Conservation (phyloP, 2,888 invertebrate genomes). For the Tachina grossa region DNA sequence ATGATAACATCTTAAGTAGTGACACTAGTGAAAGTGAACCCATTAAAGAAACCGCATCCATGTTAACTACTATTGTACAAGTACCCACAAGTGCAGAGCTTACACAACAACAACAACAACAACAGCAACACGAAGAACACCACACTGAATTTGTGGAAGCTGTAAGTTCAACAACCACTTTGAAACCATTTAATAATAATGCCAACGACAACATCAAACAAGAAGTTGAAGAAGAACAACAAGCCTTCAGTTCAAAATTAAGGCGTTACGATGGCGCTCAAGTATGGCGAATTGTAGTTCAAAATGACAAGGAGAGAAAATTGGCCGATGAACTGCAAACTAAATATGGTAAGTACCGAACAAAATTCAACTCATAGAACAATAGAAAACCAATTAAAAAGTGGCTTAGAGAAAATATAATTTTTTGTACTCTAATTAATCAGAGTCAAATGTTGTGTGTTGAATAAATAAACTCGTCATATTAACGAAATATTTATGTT, state of each 20-base stretch:
- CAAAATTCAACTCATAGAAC: background rate
- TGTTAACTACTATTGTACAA: slow-evolving; percentile 78
- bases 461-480: slow-evolving; percentile 10
- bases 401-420: slow-evolving; percentile 6
- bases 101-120: slow-evolving; percentile 39
- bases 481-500: background rate
- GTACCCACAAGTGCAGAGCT: slow-evolving; percentile 56
- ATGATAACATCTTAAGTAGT: slow-evolving; percentile 31
- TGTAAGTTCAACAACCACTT: slow-evolving; percentile 65
- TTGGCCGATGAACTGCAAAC: slow-evolving; percentile 84
- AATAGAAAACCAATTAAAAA: slow-evolving; percentile 36
- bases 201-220: slow-evolving; percentile 52
- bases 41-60: slow-evolving; percentile 68
- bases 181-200: slow-evolving; percentile 70
- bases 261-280: slow-evolving; percentile 90
- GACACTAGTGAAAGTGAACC: slow-evolving; percentile 45
- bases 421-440: background rate
- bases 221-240: slow-evolving; percentile 54
- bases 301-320: slow-evolving; percentile 84
- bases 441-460: slow-evolving; percentile 1
- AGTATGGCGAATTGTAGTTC: slow-evolving; percentile 87
- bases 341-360: slow-evolving; percentile 84
- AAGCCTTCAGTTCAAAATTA: slow-evolving; percentile 75
- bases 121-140: slow-evolving; percentile 36
- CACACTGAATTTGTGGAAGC: slow-evolving; percentile 37